Evolutionary conservation across 2,113 vertebrate species (phyloP), one percentile per base, ranked within the genome.

Genomic region (Perca flavescens): DNA sequence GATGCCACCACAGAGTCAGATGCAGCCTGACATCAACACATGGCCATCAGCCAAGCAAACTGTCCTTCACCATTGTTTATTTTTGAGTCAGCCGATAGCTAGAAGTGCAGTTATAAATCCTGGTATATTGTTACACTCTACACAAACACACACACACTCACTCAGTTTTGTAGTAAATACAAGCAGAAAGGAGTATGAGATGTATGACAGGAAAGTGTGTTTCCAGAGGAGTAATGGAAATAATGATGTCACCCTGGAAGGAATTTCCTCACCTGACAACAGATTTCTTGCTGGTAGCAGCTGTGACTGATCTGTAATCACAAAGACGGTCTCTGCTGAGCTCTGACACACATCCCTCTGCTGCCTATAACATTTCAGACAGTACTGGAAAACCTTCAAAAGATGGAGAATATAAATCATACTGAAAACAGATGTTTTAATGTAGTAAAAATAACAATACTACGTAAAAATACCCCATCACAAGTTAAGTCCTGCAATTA

Each of bases 181-280:
- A 70, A 65, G 13, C 49, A 36, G 64, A 79, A 62, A 58, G 68
- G 58, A 62, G 11, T 12, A 21, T n/a, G 61, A 63, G 9, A 78
- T 17, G 22, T 31, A n/a, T n/a, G 61, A 63, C 12, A 78, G 83
- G 60, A 77, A 73, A 69, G 60, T 82, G 19, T 74, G 31, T 88
- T 84, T 87, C 74, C 82, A 82, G 17, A 47, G 68, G n/a, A 64
- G 75, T 19, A 68, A 68, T 49, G 75, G 73, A 79, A 75, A 83
- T 77, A 40, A 79, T 83, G 79, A 88, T 57, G 83, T 86, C 77
- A 79, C 56, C 66, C 60, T 84, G 72, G 81, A 88, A 86, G 85
- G 82, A 85, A 86, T 91, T 70, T 86, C 36, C 60, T 76, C 74
- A 82, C 83, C 84, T 89, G 82, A 82, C 79, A 82, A 87, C 71